Evolutionary conservation across 2,888 invertebrate species (phyloP), one percentile per base, ranked within the genome.

Genomic region (Tenthredo mesomela): DNA sequence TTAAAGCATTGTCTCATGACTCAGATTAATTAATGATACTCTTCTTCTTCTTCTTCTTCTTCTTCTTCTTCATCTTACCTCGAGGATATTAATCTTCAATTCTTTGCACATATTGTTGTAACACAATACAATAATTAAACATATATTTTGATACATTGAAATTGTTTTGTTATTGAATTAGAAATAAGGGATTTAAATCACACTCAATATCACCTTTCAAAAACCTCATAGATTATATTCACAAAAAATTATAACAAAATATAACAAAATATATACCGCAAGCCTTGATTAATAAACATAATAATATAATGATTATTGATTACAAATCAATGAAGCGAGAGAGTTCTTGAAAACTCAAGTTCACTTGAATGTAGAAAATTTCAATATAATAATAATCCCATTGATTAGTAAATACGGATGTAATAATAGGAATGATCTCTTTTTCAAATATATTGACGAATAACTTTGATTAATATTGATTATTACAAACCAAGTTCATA

Each of bases 1-100:
- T 88, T 25, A 21, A 80, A 58, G 58, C 47, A 1, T 70, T 65
- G 43, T 82, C 33, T n/a, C 50, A 82, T 47, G 6, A 47, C 40
- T 47, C n/a, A 82, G 43, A 25, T 80, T 40, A 15, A 25, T 80
- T 25, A 21, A 33, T 61, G 37, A 4, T 65, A 21, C n/a, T n/a
- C n/a, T n/a, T n/a, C n/a, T n/a, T n/a, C n/a, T n/a, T n/a, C n/a
- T 10, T 15, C 6, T 21, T 50, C 1, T 15, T 18, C 33, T 12
- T 21, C 25, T 73, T 21, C 7, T 21, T 50, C 2, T 18, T 18
- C 33, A 12, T 21, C 25, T 73, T 21, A 21, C 25, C n/a, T 37
- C 33, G n/a, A 33, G 15, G 33, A 10, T 33, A n/a, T 2, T 70
- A 70, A 37, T 70, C 40, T 40, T 9, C 15, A n/a, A 29, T 71